Percentiles rank a stretch among this genome's conserved stretches.
These are phyloP conservation scores for Pristionchus entomophagus DNA, from an alignment of 2,888 invertebrate genomes.

Conservation along the genomic window DNA sequence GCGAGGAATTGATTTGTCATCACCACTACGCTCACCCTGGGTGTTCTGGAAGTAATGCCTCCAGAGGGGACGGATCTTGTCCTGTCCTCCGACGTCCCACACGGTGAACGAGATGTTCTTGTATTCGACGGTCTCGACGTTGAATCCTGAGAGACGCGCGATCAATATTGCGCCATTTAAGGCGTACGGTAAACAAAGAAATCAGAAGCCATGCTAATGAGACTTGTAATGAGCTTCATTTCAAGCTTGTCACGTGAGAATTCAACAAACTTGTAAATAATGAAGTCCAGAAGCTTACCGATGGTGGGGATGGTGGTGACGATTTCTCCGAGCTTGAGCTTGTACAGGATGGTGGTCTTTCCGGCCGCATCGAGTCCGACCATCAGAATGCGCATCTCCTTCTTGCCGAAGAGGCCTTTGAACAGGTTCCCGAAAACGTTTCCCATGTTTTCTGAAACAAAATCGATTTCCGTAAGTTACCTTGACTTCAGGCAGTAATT, in stretches of 20 bases:
- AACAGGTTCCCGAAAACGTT: slow-evolving; percentile 82
- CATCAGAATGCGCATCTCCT: slow-evolving; percentile 89
- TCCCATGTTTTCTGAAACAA: slow-evolving; percentile 58
- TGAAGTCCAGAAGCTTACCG: slow-evolving; percentile 83
- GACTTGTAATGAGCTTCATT: too few species aligned
- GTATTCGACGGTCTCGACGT: slow-evolving; percentile 98
- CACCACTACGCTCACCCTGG: slow-evolving; percentile 83
- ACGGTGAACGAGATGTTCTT: slow-evolving; percentile 99
- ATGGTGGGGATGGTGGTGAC: slow-evolving; percentile 99
- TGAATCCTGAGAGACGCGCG: slow-evolving; percentile 86
- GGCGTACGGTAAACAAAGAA: neutral
- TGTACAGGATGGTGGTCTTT: slow-evolving; percentile 99
- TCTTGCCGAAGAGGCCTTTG: slow-evolving; percentile 99
- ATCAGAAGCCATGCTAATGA: neutral
- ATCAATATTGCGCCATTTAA: neutral
- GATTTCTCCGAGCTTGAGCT: slow-evolving; percentile 99
- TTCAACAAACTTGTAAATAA: too few species aligned
- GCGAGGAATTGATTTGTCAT: too few species aligned
- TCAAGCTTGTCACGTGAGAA: too few species aligned
- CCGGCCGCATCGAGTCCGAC: slow-evolving; percentile 90
- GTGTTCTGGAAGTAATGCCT: slow-evolving; percentile 98
- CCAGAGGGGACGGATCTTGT: slow-evolving; percentile 97
- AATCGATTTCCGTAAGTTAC: neutral
- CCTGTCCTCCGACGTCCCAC: slow-evolving; percentile 97
- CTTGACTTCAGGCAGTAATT: neutral